These are phyloP conservation scores for Hylaea fasciaria DNA, from an alignment of 2,888 invertebrate genomes.

Conservation along the genomic window DNA sequence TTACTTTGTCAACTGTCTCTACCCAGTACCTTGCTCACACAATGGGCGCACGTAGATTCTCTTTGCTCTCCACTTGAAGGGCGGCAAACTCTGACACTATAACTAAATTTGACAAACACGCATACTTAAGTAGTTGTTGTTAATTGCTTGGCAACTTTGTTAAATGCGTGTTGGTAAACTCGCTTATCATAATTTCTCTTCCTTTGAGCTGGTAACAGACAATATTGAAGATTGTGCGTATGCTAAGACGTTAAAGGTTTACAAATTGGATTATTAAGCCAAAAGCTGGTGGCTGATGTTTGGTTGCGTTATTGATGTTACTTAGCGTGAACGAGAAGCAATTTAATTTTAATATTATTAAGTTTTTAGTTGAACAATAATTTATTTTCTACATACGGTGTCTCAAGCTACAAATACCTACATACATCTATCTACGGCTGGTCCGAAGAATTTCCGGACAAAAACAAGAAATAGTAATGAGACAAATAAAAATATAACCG, in stretches of 20 bases:
- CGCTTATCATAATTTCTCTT: slow-evolving; percentile 34
- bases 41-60: slow-evolving; percentile 13
- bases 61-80: slow-evolving; percentile 27
- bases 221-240: slow-evolving; percentile 13
- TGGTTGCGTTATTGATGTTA: too few species aligned
- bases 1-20: slow-evolving; percentile 1
- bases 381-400: too few species aligned
- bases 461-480: too few species aligned
- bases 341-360: too few species aligned
- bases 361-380: too few species aligned
- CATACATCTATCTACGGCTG: too few species aligned
- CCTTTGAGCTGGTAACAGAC: slow-evolving; percentile 28
- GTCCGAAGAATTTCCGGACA: too few species aligned
- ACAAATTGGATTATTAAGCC: neutral
- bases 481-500: too few species aligned
- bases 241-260: neutral
- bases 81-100: slow-evolving; percentile 39
- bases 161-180: slow-evolving; percentile 35
- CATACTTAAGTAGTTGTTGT: slow-evolving; percentile 34
- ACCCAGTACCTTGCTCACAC: neutral
- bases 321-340: too few species aligned
- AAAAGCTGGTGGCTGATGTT: neutral
- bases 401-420: too few species aligned
- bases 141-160: slow-evolving; percentile 32
- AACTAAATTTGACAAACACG: slow-evolving; percentile 38